phyloP scores from a whole-genome alignment of 2,797 vertebrate genomes.

The Pterois miles region DNA sequence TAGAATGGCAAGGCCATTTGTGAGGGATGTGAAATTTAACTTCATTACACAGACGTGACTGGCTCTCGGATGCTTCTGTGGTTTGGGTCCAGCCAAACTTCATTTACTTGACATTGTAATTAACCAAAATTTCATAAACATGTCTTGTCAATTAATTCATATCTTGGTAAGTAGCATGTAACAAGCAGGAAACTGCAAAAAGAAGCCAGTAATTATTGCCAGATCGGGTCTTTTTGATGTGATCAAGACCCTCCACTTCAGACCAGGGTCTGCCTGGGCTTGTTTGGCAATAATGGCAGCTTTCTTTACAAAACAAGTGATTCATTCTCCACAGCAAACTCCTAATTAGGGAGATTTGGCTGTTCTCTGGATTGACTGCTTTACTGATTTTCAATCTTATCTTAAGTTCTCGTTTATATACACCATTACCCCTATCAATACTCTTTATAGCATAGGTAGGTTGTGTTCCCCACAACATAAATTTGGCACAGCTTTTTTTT shows the following conservation, averaged over 20 bases:
- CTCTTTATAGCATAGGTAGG: not conserved
- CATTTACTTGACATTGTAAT: constrained; percentile 7
- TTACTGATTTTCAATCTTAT: constrained; percentile 22
- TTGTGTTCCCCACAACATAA: not conserved
- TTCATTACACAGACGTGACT: not conserved
- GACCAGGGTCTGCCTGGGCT: not conserved
- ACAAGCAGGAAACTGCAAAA: not conserved
- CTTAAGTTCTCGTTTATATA: constrained; percentile 22
- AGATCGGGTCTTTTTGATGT: constrained; percentile 1
- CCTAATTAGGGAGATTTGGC: constrained; percentile 17
- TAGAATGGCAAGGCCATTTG: not conserved
- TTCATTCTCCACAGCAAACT: constrained; percentile 20
- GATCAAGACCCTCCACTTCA: not conserved
- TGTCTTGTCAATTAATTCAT: not conserved
- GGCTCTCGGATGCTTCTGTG: not conserved
- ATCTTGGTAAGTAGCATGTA: not conserved
- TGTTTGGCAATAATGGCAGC: constrained; percentile 2
- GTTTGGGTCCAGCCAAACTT: not conserved
- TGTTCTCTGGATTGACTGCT: constrained; percentile 27
- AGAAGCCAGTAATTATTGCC: not conserved
- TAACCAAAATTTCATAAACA: not conserved
- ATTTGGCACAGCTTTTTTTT: not conserved
- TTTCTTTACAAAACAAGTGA: constrained; percentile 11
- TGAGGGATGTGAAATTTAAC: not conserved
- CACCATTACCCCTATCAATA: constrained; percentile 28